Conservation (phyloP, 2,113 vertebrate genomes). For the Eira barbara region DNA sequence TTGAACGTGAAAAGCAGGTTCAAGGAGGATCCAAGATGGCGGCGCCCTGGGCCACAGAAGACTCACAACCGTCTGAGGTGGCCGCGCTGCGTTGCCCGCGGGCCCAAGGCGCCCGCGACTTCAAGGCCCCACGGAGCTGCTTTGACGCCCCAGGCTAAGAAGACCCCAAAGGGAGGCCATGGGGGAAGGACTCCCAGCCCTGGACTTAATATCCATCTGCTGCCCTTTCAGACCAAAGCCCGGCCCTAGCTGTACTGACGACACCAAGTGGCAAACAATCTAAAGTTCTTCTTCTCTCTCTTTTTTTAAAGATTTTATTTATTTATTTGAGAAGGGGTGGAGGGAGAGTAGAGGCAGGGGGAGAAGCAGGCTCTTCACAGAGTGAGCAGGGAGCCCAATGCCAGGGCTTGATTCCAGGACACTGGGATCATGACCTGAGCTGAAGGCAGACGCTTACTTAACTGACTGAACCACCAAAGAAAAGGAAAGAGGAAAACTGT, state of each 20-base stretch:
- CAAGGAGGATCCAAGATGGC: background rate
- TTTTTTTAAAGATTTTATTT: too few species aligned
- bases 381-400: too few species aligned
- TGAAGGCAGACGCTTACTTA: too few species aligned
- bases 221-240: background rate
- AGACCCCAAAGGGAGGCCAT: slow-evolving; percentile 56
- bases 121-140: slow-evolving; percentile 79
- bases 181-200: background rate
- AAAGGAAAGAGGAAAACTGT: background rate
- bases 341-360: too few species aligned
- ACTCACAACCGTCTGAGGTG: background rate
- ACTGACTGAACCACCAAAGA: background rate
- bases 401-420: too few species aligned
- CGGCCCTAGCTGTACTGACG: accelerated
- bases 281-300: background rate
- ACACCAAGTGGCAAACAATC: background rate
- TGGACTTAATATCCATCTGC: background rate
- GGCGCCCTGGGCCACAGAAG: background rate
- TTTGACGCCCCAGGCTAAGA: slow-evolving; percentile 73
- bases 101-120: too few species aligned
- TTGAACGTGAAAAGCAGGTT: background rate
- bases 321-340: too few species aligned
- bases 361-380: too few species aligned
- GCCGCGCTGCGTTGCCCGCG: background rate
- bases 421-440: too few species aligned